Base-by-base conservation (phyloP, 2,113 vertebrate genomes). In the Cacatua alba region DNA sequence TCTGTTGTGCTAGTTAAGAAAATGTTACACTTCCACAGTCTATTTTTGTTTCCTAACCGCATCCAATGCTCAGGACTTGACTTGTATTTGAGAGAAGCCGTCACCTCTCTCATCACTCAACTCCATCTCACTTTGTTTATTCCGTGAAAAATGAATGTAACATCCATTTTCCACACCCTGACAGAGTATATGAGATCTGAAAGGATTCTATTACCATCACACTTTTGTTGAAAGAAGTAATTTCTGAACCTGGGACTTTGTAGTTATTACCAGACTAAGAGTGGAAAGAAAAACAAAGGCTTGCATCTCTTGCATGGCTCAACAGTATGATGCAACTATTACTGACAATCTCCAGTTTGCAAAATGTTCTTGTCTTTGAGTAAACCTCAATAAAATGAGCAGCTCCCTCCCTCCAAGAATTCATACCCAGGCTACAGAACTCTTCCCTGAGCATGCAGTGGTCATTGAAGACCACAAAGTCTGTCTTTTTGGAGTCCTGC, bases 401-500 rank as follows among this genome's bases (percentile, higher is more conserved):
- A 62, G 67, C 6, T 94, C 80, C 90, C 95, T 86, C 92, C 95
- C 93, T 95, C 82, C 82, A 55, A 57, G 63, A 81, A 55, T 24
- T 53, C 17, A 23, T 8, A 35, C 74, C 72, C 83, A 62, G 0
- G 2, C 80, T 84, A 25, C 5, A 94, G 77, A 75, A 43, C 55
- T 19, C 15, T 24, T 13, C 70, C 59, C 85, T 94, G 4, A 2
- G 16, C 65, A 79, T 3, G 39, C 62, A 76, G 88, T 1, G 86
- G 89, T 76, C 91, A 53, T 23, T 89, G 74, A 57, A 84, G 95
- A 89, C 83, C 96, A 89, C 67, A 46, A 6, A 39, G 44, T 41
- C 55, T 60, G n/a, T 69, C 46, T 43, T 23, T 74, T 1, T 41
- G 52, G 62, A 72, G 19, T 10, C 89, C 78, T 75, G 67, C 74